Conservation (phyloP, 2,113 vertebrate species). For the Poeciliopsis prolifica region DNA sequence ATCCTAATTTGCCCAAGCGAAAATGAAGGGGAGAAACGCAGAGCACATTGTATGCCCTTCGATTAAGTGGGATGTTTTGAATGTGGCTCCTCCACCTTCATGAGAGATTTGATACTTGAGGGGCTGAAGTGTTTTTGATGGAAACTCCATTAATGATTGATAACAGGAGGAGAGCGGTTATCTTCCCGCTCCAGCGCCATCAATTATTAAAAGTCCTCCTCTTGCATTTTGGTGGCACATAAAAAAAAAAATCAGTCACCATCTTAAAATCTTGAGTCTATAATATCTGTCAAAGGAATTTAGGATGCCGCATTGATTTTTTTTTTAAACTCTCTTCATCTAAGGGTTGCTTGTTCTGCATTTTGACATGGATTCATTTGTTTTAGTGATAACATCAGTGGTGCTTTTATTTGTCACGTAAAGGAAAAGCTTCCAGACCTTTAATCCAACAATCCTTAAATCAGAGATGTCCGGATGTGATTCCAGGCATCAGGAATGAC, state of each 20-base stretch:
- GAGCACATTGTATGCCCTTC: constrained; percentile 68
- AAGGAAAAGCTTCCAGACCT: constrained; percentile 7
- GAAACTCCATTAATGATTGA: constrained; percentile 99
- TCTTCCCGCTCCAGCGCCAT: constrained; percentile 91
- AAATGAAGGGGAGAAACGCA: constrained; percentile 42
- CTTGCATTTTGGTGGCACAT: constrained; percentile 87
- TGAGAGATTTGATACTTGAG: constrained; percentile 83
- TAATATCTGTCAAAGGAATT: constrained; percentile 72
- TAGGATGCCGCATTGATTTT: constrained; percentile 55
- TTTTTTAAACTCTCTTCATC: constrained; percentile 24
- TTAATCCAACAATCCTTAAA: constrained; percentile 5
- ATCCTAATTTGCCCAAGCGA: constrained; percentile 64
- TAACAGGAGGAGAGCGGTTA: constrained; percentile 91
- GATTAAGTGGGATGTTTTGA: constrained; percentile 78
- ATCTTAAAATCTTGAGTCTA: constrained; percentile 78
- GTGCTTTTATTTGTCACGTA: constrained; percentile 18
- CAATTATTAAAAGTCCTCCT: constrained; percentile 95
- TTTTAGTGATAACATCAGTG: constrained; percentile 29
- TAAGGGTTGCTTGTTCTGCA: constrained; percentile 13
- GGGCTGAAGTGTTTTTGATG: constrained; percentile 90
- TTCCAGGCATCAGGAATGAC: background rate
- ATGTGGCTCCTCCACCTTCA: constrained; percentile 78
- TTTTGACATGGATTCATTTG: constrained; percentile 37
- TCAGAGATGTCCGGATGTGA: background rate
- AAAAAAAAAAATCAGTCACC: constrained; percentile 84